Evolutionary conservation across 2,888 invertebrate species (phyloP).

Genomic region (Perdita meconis): DNA sequence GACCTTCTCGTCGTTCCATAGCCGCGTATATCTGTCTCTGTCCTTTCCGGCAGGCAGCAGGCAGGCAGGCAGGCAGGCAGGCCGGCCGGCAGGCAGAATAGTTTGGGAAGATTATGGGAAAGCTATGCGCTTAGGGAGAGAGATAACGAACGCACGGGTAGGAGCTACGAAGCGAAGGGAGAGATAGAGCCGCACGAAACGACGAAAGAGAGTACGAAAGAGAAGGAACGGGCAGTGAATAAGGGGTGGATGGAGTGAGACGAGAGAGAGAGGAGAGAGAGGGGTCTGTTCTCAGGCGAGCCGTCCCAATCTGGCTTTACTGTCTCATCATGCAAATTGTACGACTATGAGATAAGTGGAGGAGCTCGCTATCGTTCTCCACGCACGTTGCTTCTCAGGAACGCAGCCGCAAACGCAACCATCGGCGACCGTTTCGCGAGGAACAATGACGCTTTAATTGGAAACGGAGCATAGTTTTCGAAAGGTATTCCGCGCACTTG

Average conservation of each 20-base stretch:
- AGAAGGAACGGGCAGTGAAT: slow-evolving; percentile 16
- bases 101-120: slow-evolving; percentile 67
- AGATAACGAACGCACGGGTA: slow-evolving; percentile 61
- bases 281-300: slow-evolving; percentile 58
- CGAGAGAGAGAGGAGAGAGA: slow-evolving; percentile 49
- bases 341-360: slow-evolving; percentile 69
- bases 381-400: slow-evolving; percentile 45
- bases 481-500: slow-evolving; percentile 37
- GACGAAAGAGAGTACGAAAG: slow-evolving; percentile 38
- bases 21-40: slow-evolving; percentile 33
- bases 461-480: slow-evolving; percentile 63
- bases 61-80: no score
- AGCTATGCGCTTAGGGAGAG: slow-evolving; percentile 54
- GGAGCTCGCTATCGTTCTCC: slow-evolving; percentile 49
- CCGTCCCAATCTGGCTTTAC: slow-evolving; percentile 73
- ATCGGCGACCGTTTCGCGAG: slow-evolving; percentile 47
- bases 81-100: background rate
- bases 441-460: slow-evolving; percentile 68
- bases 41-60: slow-evolving; percentile 39
- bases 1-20: slow-evolving; percentile 30
- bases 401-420: slow-evolving; percentile 37
- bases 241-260: slow-evolving; percentile 33
- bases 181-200: slow-evolving; percentile 33
- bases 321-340: slow-evolving; percentile 77
- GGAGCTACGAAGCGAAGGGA: slow-evolving; percentile 34